These are phyloP conservation scores for Dicrurus megarhynchus DNA, from an alignment of 2,113 vertebrate species.

Conservation along the genomic window DNA sequence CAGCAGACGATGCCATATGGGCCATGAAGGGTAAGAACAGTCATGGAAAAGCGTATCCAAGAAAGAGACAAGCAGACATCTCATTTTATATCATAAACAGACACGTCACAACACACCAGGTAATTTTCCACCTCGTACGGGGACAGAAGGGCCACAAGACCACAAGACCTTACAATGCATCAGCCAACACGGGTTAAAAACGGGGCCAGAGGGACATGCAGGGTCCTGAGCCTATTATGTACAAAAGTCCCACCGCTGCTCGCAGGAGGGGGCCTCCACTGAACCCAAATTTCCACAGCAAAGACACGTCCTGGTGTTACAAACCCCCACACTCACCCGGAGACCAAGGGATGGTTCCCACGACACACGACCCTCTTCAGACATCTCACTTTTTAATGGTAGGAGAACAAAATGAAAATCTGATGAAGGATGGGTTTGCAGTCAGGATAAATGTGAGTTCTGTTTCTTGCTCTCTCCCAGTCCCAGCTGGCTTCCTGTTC, in stretches of 20 bases:
- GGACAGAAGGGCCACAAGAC: background rate
- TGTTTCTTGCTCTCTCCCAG: background rate
- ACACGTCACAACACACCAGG: constrained; percentile 17
- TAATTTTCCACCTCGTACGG: background rate
- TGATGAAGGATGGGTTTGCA: background rate
- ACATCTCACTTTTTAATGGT: background rate
- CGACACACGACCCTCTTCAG: accelerated
- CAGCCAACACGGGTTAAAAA: background rate
- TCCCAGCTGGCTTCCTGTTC: background rate
- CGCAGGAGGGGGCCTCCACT: background rate
- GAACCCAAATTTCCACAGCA: background rate
- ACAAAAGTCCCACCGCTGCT: background rate
- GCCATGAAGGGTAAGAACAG: background rate
- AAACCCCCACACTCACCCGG: accelerated
- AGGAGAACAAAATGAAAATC: background rate
- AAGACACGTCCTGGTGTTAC: background rate
- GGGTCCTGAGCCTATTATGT: constrained; percentile 18
- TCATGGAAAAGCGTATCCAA: background rate
- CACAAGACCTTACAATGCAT: background rate
- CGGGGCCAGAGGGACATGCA: constrained; percentile 16
- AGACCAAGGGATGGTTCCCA: background rate
- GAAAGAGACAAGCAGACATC: background rate
- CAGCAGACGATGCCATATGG: accelerated
- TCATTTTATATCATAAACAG: background rate
- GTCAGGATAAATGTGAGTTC: background rate